Percentiles rank a stretch among this genome's conserved stretches.
Evolutionary conservation across 2,888 invertebrate genomes (phyloP).

Genomic region (Hydriomena furcata): DNA sequence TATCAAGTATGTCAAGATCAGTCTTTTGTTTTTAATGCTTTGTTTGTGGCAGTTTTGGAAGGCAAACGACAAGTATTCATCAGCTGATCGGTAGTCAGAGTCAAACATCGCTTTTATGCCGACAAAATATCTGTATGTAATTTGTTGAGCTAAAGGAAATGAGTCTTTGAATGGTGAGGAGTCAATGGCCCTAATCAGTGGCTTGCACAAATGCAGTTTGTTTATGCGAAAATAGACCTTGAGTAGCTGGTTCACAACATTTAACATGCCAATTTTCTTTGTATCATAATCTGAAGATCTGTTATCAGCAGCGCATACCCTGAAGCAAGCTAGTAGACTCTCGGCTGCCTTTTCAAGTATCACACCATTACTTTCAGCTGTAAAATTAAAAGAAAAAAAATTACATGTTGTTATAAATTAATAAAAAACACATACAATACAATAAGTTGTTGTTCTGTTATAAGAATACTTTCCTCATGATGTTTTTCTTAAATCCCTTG

Average conservation of each 20-base stretch:
- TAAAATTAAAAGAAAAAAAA: conserved; percentile 41
- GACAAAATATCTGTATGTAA: conserved; percentile 98
- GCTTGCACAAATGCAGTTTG: conserved; percentile 94
- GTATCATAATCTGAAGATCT: conserved; percentile 95
- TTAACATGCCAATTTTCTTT: conserved; percentile 97
- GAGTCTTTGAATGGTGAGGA: conserved; percentile 94
- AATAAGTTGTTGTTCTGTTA: too few species aligned
- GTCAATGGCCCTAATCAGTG: conserved; percentile 97
- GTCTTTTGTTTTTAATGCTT: conserved; percentile 93
- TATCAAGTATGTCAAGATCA: conserved; percentile 96
- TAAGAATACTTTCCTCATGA: too few species aligned
- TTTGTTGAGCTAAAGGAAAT: conserved; percentile 95
- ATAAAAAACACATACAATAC: too few species aligned
- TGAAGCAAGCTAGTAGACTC: conserved; percentile 95
- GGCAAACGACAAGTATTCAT: conserved; percentile 95
- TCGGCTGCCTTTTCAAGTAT: conserved; percentile 97
- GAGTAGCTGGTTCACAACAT: conserved; percentile 97
- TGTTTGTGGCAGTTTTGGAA: conserved; percentile 94
- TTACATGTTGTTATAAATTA: too few species aligned
- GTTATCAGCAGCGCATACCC: conserved; percentile 97
- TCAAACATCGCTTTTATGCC: conserved; percentile 99
- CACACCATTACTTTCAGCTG: conserved; percentile 84
- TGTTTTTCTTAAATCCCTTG: too few species aligned
- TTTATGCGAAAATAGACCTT: conserved; percentile 97
- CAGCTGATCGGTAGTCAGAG: conserved; percentile 96